A percentile compares a stretch with the other conserved stretches of the same genome.
These are phyloP conservation scores for Parambassis ranga DNA, from an alignment of 2,797 vertebrate species.

Conservation along the genomic window DNA sequence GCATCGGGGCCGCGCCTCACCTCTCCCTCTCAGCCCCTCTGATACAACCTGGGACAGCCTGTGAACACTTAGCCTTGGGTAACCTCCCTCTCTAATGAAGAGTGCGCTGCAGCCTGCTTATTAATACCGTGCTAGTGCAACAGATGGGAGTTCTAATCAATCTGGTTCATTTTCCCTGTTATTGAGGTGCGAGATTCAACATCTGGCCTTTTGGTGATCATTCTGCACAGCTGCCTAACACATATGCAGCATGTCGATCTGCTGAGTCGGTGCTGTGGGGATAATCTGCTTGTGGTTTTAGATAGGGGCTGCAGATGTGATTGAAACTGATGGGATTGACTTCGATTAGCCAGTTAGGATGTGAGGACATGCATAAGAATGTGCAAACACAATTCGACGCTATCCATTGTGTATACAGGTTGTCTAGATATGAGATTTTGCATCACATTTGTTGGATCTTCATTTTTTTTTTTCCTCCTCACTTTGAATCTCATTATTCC, in stretches of 20 bases:
- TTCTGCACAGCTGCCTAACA: constrained; percentile 53
- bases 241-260: constrained; percentile 43
- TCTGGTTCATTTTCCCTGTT: constrained; percentile 44
- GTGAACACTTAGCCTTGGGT: constrained; percentile 53
- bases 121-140: constrained; percentile 39
- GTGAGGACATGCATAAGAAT: not conserved
- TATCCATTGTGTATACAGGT: not conserved
- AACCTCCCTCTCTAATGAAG: constrained; percentile 53
- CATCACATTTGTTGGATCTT: not conserved
- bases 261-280: constrained; percentile 23
- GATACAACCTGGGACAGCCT: constrained; percentile 34
- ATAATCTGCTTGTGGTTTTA: constrained; percentile 25
- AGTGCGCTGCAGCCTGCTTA: constrained; percentile 38
- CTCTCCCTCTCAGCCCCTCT: constrained; percentile 34
- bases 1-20: constrained; percentile 12
- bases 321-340: constrained; percentile 12
- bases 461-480: rapidly evolving
- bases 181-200: constrained; percentile 49
- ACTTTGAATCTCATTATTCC: constrained; percentile 5
- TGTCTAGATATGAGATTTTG: not conserved
- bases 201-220: constrained; percentile 60
- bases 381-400: not conserved
- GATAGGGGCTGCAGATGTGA: constrained; percentile 20
- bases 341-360: constrained; percentile 17
- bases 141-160: constrained; percentile 69